phyloP scores from a whole-genome alignment of 2,888 invertebrate species.

The Aleiodes leptofemur region DNA sequence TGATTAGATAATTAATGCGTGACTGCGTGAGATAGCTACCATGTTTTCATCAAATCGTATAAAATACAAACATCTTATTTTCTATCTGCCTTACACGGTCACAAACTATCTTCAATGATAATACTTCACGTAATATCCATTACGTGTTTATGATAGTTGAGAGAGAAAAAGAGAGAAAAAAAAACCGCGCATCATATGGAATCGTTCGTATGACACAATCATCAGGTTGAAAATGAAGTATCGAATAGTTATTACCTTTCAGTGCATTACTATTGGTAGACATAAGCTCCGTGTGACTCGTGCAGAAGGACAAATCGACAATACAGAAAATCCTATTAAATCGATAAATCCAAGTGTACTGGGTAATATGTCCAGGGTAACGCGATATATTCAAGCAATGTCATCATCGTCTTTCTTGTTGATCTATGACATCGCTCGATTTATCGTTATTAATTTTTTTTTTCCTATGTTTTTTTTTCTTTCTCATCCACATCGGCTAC shows the following conservation, averaged over 20 bases:
- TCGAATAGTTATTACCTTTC: constrained; percentile 20
- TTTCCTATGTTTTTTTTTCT: not conserved
- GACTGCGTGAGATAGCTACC: constrained; percentile 14
- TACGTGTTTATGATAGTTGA: constrained; percentile 3
- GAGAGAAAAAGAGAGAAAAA: too few species aligned
- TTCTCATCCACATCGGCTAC: not conserved
- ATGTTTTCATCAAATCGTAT: constrained; percentile 4
- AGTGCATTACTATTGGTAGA: not conserved
- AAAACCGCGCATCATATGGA: constrained; percentile 15
- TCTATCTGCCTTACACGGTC: not conserved
- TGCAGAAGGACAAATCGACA: constrained; percentile 43
- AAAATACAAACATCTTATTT: constrained; percentile 18
- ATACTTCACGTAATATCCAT: constrained; percentile 33
- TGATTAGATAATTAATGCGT: constrained; percentile 21
- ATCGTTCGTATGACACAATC: constrained; percentile 17
- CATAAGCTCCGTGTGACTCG: constrained; percentile 46
- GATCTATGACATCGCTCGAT: constrained; percentile 8
- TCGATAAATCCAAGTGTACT: constrained; percentile 15
- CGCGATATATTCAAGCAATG: constrained; percentile 18
- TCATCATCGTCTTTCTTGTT: constrained; percentile 29
- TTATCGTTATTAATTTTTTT: not conserved
- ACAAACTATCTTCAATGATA: constrained; percentile 11
- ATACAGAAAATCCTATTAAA: constrained; percentile 20
- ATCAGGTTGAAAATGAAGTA: not conserved
- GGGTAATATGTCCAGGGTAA: constrained; percentile 21